A percentile compares a stretch with the other conserved stretches of the same genome.
Evolutionary conservation across 2,888 invertebrate genomes (phyloP).

Genomic region (Rotaria magnacalcarata): DNA sequence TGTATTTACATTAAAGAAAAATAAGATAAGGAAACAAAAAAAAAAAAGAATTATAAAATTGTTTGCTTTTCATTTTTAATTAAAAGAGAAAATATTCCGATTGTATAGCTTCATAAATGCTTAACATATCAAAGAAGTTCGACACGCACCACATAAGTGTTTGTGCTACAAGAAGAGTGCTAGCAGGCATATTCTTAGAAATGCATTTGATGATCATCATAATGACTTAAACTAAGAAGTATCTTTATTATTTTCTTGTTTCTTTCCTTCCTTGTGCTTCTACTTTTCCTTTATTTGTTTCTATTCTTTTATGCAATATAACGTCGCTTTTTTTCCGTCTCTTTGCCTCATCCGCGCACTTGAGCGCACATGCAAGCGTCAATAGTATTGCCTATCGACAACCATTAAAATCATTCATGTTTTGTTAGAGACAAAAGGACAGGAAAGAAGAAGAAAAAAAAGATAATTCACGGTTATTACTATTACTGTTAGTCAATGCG

Average conservation of each 20-base stretch:
- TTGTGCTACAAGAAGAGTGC: not conserved
- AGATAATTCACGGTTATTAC: not conserved
- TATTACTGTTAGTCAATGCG: not conserved
- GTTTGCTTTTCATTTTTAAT: not conserved
- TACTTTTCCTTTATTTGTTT: not conserved
- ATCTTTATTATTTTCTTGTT: not conserved
- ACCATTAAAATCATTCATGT: not conserved
- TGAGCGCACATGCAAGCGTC: not conserved
- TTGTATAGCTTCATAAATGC: not conserved
- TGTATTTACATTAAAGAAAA: not conserved
- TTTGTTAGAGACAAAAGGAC: not conserved
- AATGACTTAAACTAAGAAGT: not conserved
- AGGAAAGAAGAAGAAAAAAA: not conserved
- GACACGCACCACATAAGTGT: not conserved
- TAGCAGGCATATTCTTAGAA: too few species aligned
- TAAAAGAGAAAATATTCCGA: not conserved
- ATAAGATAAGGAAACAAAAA: not conserved
- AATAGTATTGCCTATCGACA: not conserved
- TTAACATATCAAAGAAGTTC: not conserved
- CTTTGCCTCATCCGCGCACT: not conserved
- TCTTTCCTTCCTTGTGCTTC: not conserved
- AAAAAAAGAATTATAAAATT: not conserved
- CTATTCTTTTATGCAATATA: not conserved
- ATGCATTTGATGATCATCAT: not conserved
- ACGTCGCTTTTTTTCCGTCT: not conserved